A percentile compares a stretch with the other conserved stretches of the same genome.
phyloP scores from a whole-genome alignment of 2,113 vertebrate species.

The Loxodonta africana region DNA sequence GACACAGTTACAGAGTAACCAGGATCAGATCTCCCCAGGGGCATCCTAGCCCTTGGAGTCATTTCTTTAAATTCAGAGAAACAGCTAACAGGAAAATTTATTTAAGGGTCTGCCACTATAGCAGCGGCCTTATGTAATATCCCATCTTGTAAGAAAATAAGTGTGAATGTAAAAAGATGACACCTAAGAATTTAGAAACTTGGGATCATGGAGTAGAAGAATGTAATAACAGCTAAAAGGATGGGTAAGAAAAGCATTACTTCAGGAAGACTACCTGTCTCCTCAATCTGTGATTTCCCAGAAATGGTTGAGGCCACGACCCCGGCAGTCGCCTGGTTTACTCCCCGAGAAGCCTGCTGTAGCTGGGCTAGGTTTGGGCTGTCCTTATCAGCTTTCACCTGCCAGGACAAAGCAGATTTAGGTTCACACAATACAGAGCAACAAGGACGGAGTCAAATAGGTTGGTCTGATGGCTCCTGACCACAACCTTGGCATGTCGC shows the following conservation, averaged over 20 bases:
- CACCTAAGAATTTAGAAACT: not conserved
- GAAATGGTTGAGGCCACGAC: slow-evolving; percentile 98
- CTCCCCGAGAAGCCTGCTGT: slow-evolving; percentile 94
- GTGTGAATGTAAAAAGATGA: not conserved
- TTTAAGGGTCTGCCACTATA: not conserved
- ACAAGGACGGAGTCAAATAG: not conserved
- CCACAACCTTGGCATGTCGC: not conserved
- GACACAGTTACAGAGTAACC: not conserved
- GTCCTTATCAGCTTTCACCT: slow-evolving; percentile 98
- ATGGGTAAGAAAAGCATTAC: not conserved
- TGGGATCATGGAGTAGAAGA: not conserved
- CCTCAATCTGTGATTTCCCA: slow-evolving; percentile 96
- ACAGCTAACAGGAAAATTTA: not conserved
- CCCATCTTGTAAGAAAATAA: not conserved
- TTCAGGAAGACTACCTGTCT: slow-evolving; percentile 89
- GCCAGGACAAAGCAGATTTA: not conserved
- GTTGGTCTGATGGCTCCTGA: not conserved
- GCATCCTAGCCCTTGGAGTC: not conserved
- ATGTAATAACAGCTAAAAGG: fast-evolving
- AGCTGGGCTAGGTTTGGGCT: slow-evolving; percentile 94
- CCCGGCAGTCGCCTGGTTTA: slow-evolving; percentile 94
- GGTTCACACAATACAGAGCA: fast-evolving
- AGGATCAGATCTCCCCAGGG: not conserved
- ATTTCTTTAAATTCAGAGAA: slow-evolving; percentile 27
- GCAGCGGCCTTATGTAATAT: not conserved